Base-by-base conservation (phyloP, 1,140 invertebrate species). In the Pristionchus pacificus region DNA sequence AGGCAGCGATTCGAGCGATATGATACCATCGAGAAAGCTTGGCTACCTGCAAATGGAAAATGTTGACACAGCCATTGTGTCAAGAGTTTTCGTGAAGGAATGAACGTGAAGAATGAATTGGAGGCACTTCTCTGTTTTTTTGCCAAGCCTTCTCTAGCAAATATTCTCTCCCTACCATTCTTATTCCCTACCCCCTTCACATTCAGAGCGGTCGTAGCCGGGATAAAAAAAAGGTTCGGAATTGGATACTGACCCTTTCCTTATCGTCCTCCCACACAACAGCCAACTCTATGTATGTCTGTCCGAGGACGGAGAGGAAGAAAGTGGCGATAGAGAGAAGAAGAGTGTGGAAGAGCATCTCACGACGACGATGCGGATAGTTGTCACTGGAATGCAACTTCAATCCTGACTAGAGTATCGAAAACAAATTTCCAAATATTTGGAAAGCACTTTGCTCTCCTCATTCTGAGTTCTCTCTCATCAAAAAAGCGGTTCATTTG, bases 181-280 rank as follows among this genome's bases (percentile, higher is more conserved):
- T n/a, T n/a, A n/a, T n/a, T n/a, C n/a, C n/a, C n/a, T n/a, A n/a
- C n/a, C n/a, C n/a, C n/a, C n/a, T n/a, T n/a, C n/a, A n/a, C n/a
- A n/a, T n/a, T n/a, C n/a, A n/a, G n/a, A n/a, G n/a, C n/a, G n/a
- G n/a, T n/a, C n/a, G n/a, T n/a, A n/a, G n/a, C n/a, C n/a, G n/a
- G n/a, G n/a, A n/a, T 62, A 15, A 15, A 62, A 29, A 27, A 62
- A 27, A 19, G 27, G 28, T 19, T 62, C 27, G 15, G 25, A 29
- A 62, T 62, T 62, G n/a, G n/a, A 10, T 19, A 49, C 38, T 49
- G 6, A 49, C 38, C 38, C 38, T 80, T 14, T 67, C 70, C 19
- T 78, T 61, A 31, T 82, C 82, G 57, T 83, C 71, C 0, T 81
- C 82, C 75, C 79, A 83, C 67, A 82, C 80, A 10, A 82, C 80